Conservation (phyloP, 2,888 invertebrate species). For the Caenorhabditis japonica region DNA sequence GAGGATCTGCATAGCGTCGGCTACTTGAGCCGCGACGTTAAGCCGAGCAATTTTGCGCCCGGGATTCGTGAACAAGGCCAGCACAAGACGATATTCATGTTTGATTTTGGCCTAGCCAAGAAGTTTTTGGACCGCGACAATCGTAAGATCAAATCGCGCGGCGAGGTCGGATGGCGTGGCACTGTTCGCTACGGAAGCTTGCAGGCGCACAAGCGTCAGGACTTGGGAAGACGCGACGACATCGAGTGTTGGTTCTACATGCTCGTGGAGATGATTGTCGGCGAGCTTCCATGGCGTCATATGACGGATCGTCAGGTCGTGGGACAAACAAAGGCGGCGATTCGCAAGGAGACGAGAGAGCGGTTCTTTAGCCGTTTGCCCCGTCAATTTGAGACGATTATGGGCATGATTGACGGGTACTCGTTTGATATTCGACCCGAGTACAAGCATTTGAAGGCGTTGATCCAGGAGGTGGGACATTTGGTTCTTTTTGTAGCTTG, state of each 20-base stretch:
- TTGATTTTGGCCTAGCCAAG: constrained; percentile 56
- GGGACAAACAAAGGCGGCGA: constrained; percentile 26
- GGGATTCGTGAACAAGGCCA: constrained; percentile 45
- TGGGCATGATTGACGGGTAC: constrained; percentile 46
- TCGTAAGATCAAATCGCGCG: constrained; percentile 50
- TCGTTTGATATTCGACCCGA: constrained; percentile 38
- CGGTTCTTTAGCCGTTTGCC: constrained; percentile 35
- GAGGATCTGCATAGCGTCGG: constrained; percentile 61
- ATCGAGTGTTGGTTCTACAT: constrained; percentile 69
- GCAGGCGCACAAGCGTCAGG: constrained; percentile 62
- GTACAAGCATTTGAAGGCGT: constrained; percentile 23
- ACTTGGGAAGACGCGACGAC: constrained; percentile 65
- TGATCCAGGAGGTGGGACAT: constrained; percentile 30
- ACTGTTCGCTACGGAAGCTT: constrained; percentile 68
- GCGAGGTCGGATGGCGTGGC: constrained; percentile 68
- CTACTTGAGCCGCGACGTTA: constrained; percentile 58
- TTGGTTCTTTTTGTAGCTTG: too few species aligned
- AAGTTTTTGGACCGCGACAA: constrained; percentile 45
- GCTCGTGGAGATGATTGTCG: constrained; percentile 65
- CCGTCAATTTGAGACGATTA: constrained; percentile 40
- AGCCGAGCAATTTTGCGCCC: constrained; percentile 63
- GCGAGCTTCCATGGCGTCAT: constrained; percentile 67
- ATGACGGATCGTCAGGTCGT: constrained; percentile 53
- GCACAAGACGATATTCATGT: constrained; percentile 50
- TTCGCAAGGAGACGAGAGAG: constrained; percentile 15